These are phyloP conservation scores for Pogonognathellus flavescens DNA, from an alignment of 1,140 invertebrate genomes.

Conservation along the genomic window DNA sequence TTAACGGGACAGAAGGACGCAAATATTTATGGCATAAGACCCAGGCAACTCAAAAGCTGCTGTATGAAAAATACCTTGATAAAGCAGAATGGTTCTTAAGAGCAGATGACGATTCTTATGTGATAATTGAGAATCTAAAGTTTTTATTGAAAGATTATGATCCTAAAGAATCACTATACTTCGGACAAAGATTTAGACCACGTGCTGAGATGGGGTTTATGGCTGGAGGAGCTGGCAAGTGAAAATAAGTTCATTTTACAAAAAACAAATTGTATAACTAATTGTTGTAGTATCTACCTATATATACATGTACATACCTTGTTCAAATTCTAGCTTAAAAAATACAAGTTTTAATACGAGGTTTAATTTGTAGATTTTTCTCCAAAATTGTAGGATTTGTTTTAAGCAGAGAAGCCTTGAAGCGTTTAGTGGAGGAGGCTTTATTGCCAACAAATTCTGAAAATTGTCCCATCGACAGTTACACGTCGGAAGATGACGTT, in stretches of 20 bases:
- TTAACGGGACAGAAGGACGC: background rate
- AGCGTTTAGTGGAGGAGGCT: slow-evolving; percentile 14
- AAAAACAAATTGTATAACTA: too few species aligned
- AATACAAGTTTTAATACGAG: too few species aligned
- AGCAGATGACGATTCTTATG: background rate
- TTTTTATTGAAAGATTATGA: background rate
- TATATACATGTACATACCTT: too few species aligned
- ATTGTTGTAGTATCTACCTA: too few species aligned
- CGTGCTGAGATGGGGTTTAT: background rate
- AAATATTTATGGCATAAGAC: slow-evolving; percentile 66
- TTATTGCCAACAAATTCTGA: background rate
- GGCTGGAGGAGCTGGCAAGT: slow-evolving; percentile 1
- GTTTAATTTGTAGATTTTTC: background rate
- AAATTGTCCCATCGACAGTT: background rate
- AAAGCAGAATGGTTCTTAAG: slow-evolving; percentile 62
- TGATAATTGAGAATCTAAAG: slow-evolving; percentile 2
- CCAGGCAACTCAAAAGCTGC: slow-evolving; percentile 58
- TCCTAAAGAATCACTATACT: background rate
- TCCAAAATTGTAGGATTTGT: slow-evolving; percentile 27
- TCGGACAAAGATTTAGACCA: background rate
- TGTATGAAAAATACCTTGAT: slow-evolving; percentile 61
- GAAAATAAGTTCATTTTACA: background rate
- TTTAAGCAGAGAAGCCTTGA: slow-evolving; percentile 46
- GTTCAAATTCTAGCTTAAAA: too few species aligned
- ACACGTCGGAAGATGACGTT: slow-evolving; percentile 29